Conservation (phyloP, 2,888 invertebrate genomes). For the Brachynemurus nebulosus region DNA sequence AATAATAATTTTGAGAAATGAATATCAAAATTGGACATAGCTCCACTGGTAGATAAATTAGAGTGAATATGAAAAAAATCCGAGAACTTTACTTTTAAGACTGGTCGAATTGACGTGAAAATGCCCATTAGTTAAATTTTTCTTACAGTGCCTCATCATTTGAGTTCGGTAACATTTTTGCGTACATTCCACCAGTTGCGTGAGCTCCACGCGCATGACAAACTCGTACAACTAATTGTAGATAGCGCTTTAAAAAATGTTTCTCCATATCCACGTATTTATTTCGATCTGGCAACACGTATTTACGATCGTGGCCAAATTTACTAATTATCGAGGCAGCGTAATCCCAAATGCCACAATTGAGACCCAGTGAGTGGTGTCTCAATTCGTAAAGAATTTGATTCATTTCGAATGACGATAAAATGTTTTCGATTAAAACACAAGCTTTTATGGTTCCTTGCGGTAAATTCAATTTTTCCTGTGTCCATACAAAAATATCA, state of each 20-base stretch:
- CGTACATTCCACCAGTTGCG: slow-evolving; percentile 57
- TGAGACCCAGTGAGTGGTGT: slow-evolving; percentile 53
- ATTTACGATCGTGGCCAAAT: slow-evolving; percentile 43
- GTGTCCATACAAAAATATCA: slow-evolving; percentile 50
- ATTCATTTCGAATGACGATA: slow-evolving; percentile 53
- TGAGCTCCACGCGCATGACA: slow-evolving; percentile 46
- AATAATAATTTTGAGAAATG: no score
- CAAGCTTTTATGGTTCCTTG: slow-evolving; percentile 53
- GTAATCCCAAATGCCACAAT: slow-evolving; percentile 66
- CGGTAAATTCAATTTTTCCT: slow-evolving; percentile 38
- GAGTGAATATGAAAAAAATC: no score
- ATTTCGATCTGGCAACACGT: slow-evolving; percentile 50
- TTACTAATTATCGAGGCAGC: slow-evolving; percentile 49
- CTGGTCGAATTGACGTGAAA: no score
- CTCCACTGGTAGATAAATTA: no score
- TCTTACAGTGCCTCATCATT: slow-evolving; percentile 25
- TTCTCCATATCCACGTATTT: slow-evolving; percentile 51
- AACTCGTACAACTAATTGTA: slow-evolving; percentile 41
- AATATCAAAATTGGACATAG: no score
- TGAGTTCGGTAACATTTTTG: slow-evolving; percentile 37
- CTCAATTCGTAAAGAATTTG: slow-evolving; percentile 50
- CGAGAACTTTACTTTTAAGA: no score
- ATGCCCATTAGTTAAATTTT: no score
- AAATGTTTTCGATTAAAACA: slow-evolving; percentile 55
- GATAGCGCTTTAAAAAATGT: slow-evolving; percentile 47